phyloP scores from a whole-genome alignment of 2,797 vertebrate species.

The Etheostoma nigrum region DNA sequence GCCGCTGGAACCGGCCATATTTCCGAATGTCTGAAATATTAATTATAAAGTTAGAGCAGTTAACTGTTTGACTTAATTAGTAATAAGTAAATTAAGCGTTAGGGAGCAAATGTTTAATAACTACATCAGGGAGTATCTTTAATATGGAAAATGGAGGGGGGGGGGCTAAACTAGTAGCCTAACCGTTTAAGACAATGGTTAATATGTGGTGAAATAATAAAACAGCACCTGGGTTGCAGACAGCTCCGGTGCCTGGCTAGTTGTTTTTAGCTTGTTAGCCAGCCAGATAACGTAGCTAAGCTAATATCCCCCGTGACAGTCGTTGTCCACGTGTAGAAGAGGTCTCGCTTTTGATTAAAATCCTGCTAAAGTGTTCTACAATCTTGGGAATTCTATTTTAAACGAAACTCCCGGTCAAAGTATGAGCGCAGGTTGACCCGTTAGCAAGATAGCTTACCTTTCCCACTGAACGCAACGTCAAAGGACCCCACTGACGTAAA shows the following conservation, averaged over 20 bases:
- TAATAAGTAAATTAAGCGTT: not conserved
- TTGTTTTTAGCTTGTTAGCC: slow-evolving; percentile 53
- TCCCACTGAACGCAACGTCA: slow-evolving; percentile 10
- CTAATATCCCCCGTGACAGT: not conserved
- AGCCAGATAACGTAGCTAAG: slow-evolving; percentile 36
- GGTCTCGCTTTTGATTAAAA: not conserved
- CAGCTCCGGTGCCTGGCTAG: slow-evolving; percentile 8
- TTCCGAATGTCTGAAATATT: slow-evolving; percentile 10
- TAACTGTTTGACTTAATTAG: no score
- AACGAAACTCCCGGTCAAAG: not conserved
- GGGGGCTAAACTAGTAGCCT: no score
- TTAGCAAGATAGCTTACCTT: slow-evolving; percentile 14
- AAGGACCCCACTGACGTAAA: slow-evolving; percentile 51
- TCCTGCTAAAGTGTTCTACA: not conserved
- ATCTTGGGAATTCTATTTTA: not conserved
- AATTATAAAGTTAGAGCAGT: not conserved
- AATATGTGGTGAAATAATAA: not conserved
- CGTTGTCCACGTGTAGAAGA: not conserved
- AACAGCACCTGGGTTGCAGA: slow-evolving; percentile 7
- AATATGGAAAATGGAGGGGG: not conserved
- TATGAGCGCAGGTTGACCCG: not conserved
- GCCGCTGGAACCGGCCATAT: slow-evolving; percentile 82
- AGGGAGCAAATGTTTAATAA: not conserved
- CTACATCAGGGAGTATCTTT: not conserved
- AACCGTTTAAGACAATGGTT: not conserved